Conservation (phyloP, 1,140 invertebrate genomes). For the Bombus superbus region DNA sequence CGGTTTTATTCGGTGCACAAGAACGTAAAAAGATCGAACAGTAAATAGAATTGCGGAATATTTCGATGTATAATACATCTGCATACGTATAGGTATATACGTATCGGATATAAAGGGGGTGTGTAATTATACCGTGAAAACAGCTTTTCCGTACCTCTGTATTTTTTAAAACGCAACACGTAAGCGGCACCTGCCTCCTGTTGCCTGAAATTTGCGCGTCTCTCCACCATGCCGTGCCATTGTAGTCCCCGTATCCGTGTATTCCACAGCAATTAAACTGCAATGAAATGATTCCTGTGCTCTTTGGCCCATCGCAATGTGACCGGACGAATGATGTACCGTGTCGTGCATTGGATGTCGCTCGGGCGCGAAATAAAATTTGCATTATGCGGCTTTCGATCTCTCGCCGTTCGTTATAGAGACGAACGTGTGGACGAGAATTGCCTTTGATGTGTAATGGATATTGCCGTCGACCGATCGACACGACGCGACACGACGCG, state of each 20-base stretch:
- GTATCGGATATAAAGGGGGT: too few relatives aligned
- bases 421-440: background rate
- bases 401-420: background rate
- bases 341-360: background rate
- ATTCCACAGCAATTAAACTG: slow-evolving; percentile 85
- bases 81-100: too few relatives aligned
- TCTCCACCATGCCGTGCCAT: slow-evolving; percentile 82
- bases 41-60: background rate
- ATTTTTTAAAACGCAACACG: slow-evolving; percentile 82
- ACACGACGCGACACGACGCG: too few relatives aligned
- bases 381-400: background rate
- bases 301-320: slow-evolving; percentile 35
- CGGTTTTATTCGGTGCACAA: background rate
- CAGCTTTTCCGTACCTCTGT: slow-evolving; percentile 69
- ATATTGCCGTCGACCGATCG: too few relatives aligned
- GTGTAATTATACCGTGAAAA: background rate
- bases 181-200: slow-evolving; percentile 78
- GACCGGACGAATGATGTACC: background rate
- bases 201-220: slow-evolving; percentile 73
- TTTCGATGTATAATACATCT: background rate
- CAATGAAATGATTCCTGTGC: slow-evolving; percentile 65
- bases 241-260: slow-evolving; percentile 81
- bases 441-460: background rate
- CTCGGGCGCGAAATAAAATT: slow-evolving; percentile 32
- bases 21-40: background rate